Base-by-base conservation (phyloP, 2,113 vertebrate genomes). In the Brienomyrus longianalis region DNA sequence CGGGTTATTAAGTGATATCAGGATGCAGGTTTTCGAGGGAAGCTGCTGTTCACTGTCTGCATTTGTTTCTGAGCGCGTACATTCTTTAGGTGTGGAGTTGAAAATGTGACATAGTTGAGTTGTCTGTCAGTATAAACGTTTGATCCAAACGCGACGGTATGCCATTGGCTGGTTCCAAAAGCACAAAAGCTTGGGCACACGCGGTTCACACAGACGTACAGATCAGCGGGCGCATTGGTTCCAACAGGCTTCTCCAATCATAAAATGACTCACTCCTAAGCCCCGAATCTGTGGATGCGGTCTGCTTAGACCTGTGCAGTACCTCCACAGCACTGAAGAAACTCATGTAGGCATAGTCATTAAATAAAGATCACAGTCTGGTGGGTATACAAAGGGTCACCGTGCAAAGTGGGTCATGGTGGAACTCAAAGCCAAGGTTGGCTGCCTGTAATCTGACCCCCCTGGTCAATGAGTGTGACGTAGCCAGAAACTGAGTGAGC, bases 361-460 rank as follows among this genome's bases (percentile, higher is more conserved):
- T 87, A 87, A 54, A 87, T 54, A 87, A 87, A 54, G 85, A 50
- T 87, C 51, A 87, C 85, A 87, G 50, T 54, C 15, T 48, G 50
- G 85, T 39, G 51, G n/a, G 48, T 51, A 56, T 51, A 43, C 85
- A 52, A 86, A 51, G 51, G 31, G 85, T 54, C 51, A 87, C 27
- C 50, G 17, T 56, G 50, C 54, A 51, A 87, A 70, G 62, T 70
- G n/a, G 62, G 48, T 56, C 51, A 54, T 54, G 50, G 15, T 87
- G 27, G 83, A 87, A 15, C n/a, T 87, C 50, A 54, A 87, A 17
- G 51, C 10, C n/a, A 51, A 50, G 23, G 47, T 51, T 51, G 47
- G 11, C 48, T 11, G 84, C 48, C 48, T 86, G 48, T 52, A 27
- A 50, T 51, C 48, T 84, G 45, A 84, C 45, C 83, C 45, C 83